Evolutionary conservation across 2,888 invertebrate species (phyloP), one percentile per base, ranked within the genome.

Genomic region (Apomyelois bistriatella): DNA sequence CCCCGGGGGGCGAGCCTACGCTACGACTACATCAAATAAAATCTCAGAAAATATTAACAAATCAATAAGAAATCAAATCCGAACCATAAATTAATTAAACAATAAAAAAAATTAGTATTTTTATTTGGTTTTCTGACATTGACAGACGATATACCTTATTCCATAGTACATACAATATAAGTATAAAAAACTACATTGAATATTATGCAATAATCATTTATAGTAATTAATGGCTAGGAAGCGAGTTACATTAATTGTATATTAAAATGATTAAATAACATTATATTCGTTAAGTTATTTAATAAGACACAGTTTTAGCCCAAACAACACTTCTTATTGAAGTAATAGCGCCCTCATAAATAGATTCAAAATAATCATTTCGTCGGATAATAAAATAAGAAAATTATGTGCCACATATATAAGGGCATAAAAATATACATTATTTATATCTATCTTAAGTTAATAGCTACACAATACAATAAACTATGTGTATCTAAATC

Each of bases 271-370:
- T 59, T 60, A 59, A 57, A 57, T 53, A 62, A 57, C 61, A 61
- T 66, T 63, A 69, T 55, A 50, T 42, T 15, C 1, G 35, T 16
- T 37, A 40, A 10, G n/a, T 43, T 52, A 46, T 64, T 72, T 77
- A 76, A 73, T 78, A 79, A 79, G 79, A 77, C 79, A 79, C 79
- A 60, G 63, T 52, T 64, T 76, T 72, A 74, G 74, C 77, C 76
- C 64, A 62, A 56, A 58, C 58, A 64, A 59, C 62, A 53, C 56
- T 58, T 53, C 3, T 40, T 38, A 51, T 22, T 56, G 62, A 17
- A 48, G 22, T 37, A 37, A 48, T 17, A 10, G 12, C 47, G 35
- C 17, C 36, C 36, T 35, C 12, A 30, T 30, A 12, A 30, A 30
- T 15, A 32, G 12, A 32, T 9, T 46, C 7, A 46, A 32, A 46